Conservation (phyloP, 2,797 vertebrate genomes). For the Falco columbarius region DNA sequence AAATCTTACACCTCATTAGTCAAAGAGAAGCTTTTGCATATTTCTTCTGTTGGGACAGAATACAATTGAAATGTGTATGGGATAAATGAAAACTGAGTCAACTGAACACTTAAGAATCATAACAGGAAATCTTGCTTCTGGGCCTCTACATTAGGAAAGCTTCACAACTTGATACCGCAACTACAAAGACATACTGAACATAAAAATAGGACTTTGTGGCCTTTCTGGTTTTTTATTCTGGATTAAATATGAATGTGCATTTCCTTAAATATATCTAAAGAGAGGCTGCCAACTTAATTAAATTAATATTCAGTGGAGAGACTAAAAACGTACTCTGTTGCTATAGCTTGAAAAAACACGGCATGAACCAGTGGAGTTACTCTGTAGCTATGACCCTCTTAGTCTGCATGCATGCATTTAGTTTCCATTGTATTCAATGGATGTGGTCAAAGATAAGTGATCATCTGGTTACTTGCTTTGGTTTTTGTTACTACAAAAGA, state of each 20-base stretch:
- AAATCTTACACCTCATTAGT: not conserved
- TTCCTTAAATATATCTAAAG: not conserved
- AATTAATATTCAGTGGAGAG: not conserved
- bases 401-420: not conserved
- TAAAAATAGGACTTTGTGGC: not conserved
- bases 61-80: not conserved
- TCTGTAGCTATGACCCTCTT: not conserved
- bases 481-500: not conserved
- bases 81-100: not conserved
- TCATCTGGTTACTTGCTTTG: constrained; percentile 22
- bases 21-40: not conserved
- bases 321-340: not conserved
- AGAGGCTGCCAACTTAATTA: not conserved
- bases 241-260: not conserved
- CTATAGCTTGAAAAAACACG: not conserved
- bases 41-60: not conserved
- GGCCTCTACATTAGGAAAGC: not conserved
- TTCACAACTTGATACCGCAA: not conserved
- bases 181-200: not conserved
- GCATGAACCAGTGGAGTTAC: not conserved
- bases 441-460: not conserved
- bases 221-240: not conserved
- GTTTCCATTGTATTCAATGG: not conserved
- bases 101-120: not conserved
- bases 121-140: not conserved